Conservation (phyloP, 2,888 invertebrate genomes). For the Agrochola lota region DNA sequence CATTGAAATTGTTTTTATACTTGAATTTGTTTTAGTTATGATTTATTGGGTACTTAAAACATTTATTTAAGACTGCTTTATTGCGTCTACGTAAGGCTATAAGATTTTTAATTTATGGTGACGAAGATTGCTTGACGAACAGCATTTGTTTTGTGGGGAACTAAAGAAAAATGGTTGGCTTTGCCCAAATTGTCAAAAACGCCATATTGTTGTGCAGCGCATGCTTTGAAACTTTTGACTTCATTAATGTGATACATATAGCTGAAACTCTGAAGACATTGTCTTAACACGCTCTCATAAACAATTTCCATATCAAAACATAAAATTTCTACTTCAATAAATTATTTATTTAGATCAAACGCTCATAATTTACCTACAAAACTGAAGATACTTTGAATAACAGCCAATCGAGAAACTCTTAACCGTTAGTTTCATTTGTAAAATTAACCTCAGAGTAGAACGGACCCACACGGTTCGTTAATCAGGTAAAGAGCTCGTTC, state of each 20-base stretch:
- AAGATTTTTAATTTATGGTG: no score
- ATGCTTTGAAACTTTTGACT: background rate
- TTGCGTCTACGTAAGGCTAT: no score
- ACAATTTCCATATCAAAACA: background rate
- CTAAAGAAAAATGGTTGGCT: background rate
- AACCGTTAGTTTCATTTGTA: slow-evolving; percentile 53
- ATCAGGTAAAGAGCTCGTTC: slow-evolving; percentile 50
- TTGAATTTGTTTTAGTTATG: background rate
- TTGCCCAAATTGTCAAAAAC: background rate
- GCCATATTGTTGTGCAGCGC: background rate
- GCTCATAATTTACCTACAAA: slow-evolving; percentile 6
- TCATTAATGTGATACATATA: background rate
- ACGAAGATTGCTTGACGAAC: no score
- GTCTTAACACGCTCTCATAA: background rate
- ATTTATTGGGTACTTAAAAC: background rate
- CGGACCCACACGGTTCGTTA: slow-evolving; percentile 52
- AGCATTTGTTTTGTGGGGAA: background rate
- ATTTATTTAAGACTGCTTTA: background rate
- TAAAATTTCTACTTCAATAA: background rate
- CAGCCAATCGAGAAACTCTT: slow-evolving; percentile 39
- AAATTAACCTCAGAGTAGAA: slow-evolving; percentile 49
- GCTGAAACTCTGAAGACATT: background rate
- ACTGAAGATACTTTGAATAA: slow-evolving; percentile 41
- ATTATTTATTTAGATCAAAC: slow-evolving; percentile 21
- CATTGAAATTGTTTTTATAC: background rate